Base-by-base conservation (phyloP, 2,888 invertebrate genomes). In the Lycocerus yunnanus region DNA sequence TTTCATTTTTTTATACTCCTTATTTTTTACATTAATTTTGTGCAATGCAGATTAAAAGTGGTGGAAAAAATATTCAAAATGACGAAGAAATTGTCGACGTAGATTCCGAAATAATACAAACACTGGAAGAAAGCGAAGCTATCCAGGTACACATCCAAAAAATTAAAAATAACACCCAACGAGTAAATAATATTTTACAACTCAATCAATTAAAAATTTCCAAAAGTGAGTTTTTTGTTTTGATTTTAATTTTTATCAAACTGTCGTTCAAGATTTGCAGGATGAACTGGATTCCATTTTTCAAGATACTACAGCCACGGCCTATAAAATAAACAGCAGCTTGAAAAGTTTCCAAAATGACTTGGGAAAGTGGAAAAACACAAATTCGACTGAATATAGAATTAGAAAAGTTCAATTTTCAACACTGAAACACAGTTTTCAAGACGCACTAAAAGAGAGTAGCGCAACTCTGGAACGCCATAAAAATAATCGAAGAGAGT, bases 261-360 rank as follows among this genome's bases (percentile, higher is more conserved):
- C 65, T n/a, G 43, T 66, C n/a, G 43, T 86, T 87, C 69, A 85
- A 92, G 92, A 89, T 71, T 86, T 91, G 82, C 91, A 91, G 85
- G 88, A 89, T 77, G 91, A 92, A 84, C 84, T 92, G 84, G 92
- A 92, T 78, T 86, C 86, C 24, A 87, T 89, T 78, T 90, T 89
- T 80, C 88, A 88, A 78, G 87, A 88, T 61, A 89, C 90, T 76
- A 88, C 89, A 81, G 89, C 87, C 69, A 86, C 88, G 2, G 90
- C 90, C 8, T 85, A 88, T 75, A 88, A 88, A 83, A 85, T 90
- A 77, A 88, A 89, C 82, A 88, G 87, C 68, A 90, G 90, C 81
- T 87, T 92, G 82, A 89, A 89, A 79, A 89, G 86, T 84, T 84
- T 89, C 78, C 87, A 88, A 81, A 82, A 82, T 68, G 84, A 84